phyloP scores from a whole-genome alignment of 1,140 invertebrate species.

The Drosophila sulfurigaster region DNA sequence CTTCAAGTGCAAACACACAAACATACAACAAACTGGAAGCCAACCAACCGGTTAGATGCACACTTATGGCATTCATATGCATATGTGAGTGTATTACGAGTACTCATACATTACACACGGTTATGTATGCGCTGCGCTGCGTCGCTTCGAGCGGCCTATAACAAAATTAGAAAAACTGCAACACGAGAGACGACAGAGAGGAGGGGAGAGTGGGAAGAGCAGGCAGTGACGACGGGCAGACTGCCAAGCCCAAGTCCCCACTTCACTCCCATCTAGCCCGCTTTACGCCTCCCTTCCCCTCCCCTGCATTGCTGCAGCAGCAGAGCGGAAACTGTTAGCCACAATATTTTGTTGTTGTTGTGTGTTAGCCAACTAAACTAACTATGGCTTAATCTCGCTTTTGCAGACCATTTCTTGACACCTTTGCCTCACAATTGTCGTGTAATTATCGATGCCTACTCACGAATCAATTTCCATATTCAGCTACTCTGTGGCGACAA shows the following conservation, averaged over 20 bases:
- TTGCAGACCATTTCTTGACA: constrained; percentile 41
- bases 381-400: constrained; percentile 8
- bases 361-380: constrained; percentile 6
- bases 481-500: constrained; percentile 3
- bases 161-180: constrained; percentile 71
- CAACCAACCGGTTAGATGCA: constrained; percentile 68
- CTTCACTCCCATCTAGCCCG: constrained; percentile 6
- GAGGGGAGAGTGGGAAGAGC: not conserved
- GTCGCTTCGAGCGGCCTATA: constrained; percentile 18
- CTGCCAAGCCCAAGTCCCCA: constrained; percentile 16
- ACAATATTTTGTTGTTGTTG: constrained; percentile 10
- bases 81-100: constrained; percentile 1
- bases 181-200: not conserved
- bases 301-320: constrained; percentile 38
- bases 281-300: constrained; percentile 11
- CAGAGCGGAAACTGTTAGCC: constrained; percentile 69
- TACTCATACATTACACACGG: constrained; percentile 9
- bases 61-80: constrained; percentile 34
- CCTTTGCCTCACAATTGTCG: constrained; percentile 17
- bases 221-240: not conserved
- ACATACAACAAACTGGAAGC: constrained; percentile 43
- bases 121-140: constrained; percentile 35
- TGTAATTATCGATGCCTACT: constrained; percentile 29
- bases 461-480: constrained; percentile 20
- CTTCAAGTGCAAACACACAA: constrained; percentile 57